Percentiles rank a stretch among this genome's conserved stretches.
Conservation (phyloP, 2,888 invertebrate species). For the Amitus sp. region DNA sequence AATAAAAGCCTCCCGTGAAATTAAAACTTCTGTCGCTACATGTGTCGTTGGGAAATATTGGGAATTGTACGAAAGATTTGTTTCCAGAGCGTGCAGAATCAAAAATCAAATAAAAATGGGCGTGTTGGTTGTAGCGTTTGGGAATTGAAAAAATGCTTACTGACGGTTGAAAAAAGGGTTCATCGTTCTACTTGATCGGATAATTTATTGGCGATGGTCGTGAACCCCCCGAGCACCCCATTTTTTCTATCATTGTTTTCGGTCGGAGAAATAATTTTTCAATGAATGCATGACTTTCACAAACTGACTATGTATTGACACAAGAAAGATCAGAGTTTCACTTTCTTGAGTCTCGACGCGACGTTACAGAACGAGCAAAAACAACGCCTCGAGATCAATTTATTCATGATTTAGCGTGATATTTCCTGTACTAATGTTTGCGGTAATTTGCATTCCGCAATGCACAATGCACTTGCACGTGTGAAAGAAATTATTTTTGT, state of each 20-base stretch:
- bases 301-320: no score
- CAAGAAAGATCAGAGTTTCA: no score
- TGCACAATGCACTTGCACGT: no score
- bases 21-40: conserved; percentile 52
- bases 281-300: no score
- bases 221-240: background rate
- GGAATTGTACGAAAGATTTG: conserved; percentile 64
- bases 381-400: no score
- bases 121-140: conserved; percentile 42
- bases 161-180: conserved; percentile 46
- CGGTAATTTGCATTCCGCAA: no score
- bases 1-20: conserved; percentile 56
- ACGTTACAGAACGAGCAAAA: no score
- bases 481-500: no score
- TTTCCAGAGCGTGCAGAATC: conserved; percentile 58
- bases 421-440: no score
- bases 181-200: conserved; percentile 51
- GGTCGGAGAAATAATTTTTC: no score
- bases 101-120: conserved; percentile 63
- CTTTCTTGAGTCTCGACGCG: no score
- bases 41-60: conserved; percentile 54
- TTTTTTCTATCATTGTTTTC: background rate
- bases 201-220: conserved; percentile 54
- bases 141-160: conserved; percentile 31
- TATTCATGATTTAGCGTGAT: no score